Conservation (phyloP, 2,888 invertebrate genomes). For the Trachelus tabidus region DNA sequence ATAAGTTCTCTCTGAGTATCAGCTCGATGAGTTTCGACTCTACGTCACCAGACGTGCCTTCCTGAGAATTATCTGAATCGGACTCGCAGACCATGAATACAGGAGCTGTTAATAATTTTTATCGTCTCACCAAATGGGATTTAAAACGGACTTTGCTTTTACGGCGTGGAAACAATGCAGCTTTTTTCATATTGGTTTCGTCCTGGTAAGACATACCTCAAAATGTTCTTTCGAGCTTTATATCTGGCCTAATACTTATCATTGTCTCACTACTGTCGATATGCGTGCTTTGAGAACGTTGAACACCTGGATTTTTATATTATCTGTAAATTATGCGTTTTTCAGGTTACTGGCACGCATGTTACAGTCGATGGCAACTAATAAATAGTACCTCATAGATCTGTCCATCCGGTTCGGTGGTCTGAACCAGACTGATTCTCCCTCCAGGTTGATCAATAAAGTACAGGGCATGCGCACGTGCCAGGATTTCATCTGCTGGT, state of each 20-base stretch:
- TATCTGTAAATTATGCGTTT: background rate
- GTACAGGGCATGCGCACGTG: slow-evolving; percentile 44
- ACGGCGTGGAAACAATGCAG: background rate
- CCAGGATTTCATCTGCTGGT: background rate
- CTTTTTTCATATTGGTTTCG: background rate
- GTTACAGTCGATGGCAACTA: background rate
- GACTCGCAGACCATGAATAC: background rate
- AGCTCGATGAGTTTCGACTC: background rate
- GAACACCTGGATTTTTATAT: background rate
- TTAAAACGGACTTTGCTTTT: background rate
- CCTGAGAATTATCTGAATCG: background rate
- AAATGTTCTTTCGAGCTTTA: background rate
- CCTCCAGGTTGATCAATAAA: slow-evolving; percentile 49
- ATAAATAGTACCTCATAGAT: slow-evolving; percentile 29
- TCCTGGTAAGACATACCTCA: background rate
- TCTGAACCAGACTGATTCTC: slow-evolving; percentile 46
- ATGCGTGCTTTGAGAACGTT: background rate
- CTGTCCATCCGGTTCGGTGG: slow-evolving; percentile 45
- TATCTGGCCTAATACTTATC: background rate
- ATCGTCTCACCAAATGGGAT: background rate
- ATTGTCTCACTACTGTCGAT: background rate
- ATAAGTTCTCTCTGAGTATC: background rate
- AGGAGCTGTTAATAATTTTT: background rate
- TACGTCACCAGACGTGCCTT: background rate
- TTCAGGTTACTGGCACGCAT: background rate